A percentile compares a stretch with the other conserved stretches of the same genome.
These are phyloP conservation scores for Papilio polyxenes DNA, from an alignment of 1,140 invertebrate species.

Conservation along the genomic window DNA sequence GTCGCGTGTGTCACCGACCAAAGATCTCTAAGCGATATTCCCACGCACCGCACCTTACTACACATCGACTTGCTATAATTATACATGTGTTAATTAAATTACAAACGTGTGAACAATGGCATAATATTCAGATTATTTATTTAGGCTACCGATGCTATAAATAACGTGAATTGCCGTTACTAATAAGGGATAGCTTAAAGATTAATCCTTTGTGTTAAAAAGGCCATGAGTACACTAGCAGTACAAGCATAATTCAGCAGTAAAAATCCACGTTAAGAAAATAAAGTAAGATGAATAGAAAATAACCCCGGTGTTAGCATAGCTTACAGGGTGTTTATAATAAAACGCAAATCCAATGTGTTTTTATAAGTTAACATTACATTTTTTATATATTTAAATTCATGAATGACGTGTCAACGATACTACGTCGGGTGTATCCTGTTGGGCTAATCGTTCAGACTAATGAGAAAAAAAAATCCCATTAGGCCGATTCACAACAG, in stretches of 20 bases:
- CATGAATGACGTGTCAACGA: background rate
- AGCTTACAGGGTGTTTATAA: background rate
- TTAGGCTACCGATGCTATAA: too few species aligned
- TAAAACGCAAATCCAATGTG: background rate
- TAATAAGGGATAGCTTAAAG: too few species aligned
- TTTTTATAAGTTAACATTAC: background rate
- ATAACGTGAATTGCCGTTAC: too few species aligned
- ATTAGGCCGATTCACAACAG: too few species aligned
- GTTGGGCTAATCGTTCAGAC: too few species aligned
- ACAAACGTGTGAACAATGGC: background rate
- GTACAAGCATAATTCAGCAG: too few species aligned
- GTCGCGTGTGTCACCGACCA: constrained; percentile 41
- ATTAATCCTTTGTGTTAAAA: too few species aligned
- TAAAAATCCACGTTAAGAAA: too few species aligned
- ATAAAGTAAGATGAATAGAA: background rate
- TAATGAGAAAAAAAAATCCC: too few species aligned
- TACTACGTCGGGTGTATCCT: background rate
- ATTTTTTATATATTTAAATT: constrained; percentile 11
- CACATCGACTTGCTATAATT: background rate
- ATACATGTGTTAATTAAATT: background rate
- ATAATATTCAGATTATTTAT: too few species aligned
- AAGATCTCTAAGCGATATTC: constrained; percentile 26
- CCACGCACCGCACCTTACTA: constrained; percentile 29
- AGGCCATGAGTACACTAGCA: too few species aligned
- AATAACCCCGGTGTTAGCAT: background rate